Percentiles rank a stretch among this genome's conserved stretches.
phyloP scores from a whole-genome alignment of 2,113 vertebrate genomes.

The Petromus typicus region DNA sequence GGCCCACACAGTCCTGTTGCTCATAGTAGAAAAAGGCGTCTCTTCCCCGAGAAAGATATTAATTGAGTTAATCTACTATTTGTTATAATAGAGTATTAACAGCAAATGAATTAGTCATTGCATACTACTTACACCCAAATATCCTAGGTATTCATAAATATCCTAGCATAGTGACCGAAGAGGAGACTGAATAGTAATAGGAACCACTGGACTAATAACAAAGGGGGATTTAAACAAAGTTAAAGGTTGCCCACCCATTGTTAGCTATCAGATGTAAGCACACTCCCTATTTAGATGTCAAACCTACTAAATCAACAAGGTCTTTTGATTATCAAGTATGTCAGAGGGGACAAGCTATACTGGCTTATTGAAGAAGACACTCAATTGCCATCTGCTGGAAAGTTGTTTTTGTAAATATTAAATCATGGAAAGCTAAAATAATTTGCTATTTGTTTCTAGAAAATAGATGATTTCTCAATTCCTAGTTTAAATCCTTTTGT shows the following conservation, averaged over 20 bases:
- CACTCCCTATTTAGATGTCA: no score
- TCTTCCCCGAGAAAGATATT: background rate
- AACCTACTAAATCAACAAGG: background rate
- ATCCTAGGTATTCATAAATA: slow-evolving; percentile 53
- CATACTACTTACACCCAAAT: no score
- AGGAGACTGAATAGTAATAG: background rate
- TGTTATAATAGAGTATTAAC: background rate
- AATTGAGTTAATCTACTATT: background rate
- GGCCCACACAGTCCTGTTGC: background rate
- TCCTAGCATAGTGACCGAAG: background rate
- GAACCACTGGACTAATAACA: background rate
- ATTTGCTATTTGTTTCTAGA: background rate
- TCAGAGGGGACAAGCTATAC: background rate
- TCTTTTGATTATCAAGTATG: background rate
- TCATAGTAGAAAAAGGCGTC: background rate
- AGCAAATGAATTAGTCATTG: slow-evolving; percentile 5
- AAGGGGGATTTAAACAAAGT: slow-evolving; percentile 19
- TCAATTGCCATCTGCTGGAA: background rate
- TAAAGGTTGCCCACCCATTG: no score
- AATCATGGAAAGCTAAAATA: background rate
- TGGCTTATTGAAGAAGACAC: slow-evolving; percentile 27
- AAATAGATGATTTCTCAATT: slow-evolving; percentile 33
- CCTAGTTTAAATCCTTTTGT: slow-evolving; percentile 32
- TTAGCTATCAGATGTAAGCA: no score
- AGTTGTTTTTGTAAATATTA: background rate